These are phyloP conservation scores for Amphibalanus amphitrite DNA, from an alignment of 1,140 invertebrate genomes.

Conservation along the genomic window DNA sequence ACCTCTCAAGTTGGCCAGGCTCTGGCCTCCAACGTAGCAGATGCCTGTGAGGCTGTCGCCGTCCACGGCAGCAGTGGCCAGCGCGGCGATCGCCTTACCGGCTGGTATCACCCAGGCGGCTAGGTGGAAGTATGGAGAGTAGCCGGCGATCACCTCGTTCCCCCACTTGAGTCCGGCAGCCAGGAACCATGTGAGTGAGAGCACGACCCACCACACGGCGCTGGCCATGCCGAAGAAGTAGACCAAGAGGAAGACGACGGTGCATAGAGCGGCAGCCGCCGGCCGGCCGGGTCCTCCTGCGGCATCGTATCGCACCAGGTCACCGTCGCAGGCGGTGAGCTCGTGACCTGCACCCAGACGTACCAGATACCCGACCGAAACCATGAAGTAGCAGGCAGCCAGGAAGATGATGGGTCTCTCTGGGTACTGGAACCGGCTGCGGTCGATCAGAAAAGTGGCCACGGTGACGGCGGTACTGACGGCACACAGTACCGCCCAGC, in stretches of 20 bases:
- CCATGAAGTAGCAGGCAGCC: constrained; percentile 85
- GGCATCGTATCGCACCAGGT: constrained; percentile 17
- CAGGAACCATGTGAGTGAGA: constrained; percentile 85
- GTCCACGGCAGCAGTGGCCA: constrained; percentile 63
- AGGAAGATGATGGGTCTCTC: constrained; percentile 89
- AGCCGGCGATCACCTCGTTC: constrained; percentile 85
- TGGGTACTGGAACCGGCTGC: constrained; percentile 44
- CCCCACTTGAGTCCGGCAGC: constrained; percentile 89
- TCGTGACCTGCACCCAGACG: constrained; percentile 68
- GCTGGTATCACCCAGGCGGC: constrained; percentile 76
- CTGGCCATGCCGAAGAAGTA: constrained; percentile 91
- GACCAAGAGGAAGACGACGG: constrained; percentile 67
- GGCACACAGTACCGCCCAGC: constrained; percentile 34
- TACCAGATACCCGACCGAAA: constrained; percentile 79
- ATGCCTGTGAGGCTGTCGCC: constrained; percentile 38
- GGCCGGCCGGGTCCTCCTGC: constrained; percentile 24
- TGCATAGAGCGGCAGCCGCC: constrained; percentile 47
- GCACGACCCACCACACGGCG: constrained; percentile 85
- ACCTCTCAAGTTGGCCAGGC: constrained; percentile 63
- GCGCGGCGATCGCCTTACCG: constrained; percentile 63
- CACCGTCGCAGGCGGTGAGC: constrained; percentile 71
- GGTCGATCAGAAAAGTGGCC: constrained; percentile 53
- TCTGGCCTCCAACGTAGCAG: constrained; percentile 45
- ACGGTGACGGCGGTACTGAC: constrained; percentile 34
- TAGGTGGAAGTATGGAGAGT: constrained; percentile 83